A percentile compares a stretch with the other conserved stretches of the same genome.
Conservation (phyloP, 2,797 vertebrate genomes). For the Mus spretus region DNA sequence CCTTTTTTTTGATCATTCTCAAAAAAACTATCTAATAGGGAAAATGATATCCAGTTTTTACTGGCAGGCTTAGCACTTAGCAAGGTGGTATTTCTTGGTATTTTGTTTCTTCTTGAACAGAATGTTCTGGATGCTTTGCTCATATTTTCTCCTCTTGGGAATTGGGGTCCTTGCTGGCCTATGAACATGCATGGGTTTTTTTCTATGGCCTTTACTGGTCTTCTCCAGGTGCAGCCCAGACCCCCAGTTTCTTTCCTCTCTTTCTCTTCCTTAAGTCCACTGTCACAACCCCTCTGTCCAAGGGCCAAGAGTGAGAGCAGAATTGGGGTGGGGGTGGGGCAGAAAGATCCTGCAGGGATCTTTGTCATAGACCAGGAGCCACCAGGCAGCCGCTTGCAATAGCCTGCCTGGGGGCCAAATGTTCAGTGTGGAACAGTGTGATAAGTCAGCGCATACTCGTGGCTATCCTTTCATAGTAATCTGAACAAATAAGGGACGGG, state of each 20-base stretch:
- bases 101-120: neutral
- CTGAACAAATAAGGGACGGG: constrained; percentile 2
- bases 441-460: too few species aligned
- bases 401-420: neutral
- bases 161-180: neutral
- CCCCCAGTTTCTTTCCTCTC: neutral
- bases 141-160: neutral
- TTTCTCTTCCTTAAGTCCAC: neutral
- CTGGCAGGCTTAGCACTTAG: too few species aligned
- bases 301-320: neutral
- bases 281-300: neutral
- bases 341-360: neutral
- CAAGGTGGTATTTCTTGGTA: neutral
- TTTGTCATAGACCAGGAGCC: neutral
- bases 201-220: too few species aligned
- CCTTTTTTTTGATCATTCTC: neutral
- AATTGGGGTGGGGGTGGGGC: neutral
- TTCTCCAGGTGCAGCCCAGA: neutral
- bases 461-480: neutral
- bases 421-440: neutral
- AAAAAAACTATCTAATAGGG: neutral
- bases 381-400: neutral
- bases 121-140: neutral
- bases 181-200: neutral
- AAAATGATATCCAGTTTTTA: neutral